A percentile compares a stretch with the other conserved stretches of the same genome.
Conservation (phyloP, 2,113 vertebrate species). For the Elephas maximus region DNA sequence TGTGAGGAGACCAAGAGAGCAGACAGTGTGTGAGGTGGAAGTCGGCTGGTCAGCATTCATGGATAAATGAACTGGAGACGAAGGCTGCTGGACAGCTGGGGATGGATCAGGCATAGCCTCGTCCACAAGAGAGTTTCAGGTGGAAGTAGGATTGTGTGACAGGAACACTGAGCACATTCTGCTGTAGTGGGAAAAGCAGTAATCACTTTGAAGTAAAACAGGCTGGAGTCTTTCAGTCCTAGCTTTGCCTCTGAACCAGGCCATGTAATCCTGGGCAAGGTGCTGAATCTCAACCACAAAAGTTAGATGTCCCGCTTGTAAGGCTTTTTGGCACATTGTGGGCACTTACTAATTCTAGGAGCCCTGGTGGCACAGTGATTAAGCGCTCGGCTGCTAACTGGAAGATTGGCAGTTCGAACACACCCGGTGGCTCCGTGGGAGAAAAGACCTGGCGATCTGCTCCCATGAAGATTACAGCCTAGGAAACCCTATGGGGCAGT, state of each 20-base stretch:
- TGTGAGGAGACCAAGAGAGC: not conserved
- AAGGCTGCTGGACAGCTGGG: not conserved
- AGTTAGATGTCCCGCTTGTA: too few species aligned
- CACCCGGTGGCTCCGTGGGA: too few species aligned
- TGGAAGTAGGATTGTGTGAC: not conserved
- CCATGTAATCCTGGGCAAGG: not conserved
- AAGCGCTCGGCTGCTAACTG: too few species aligned
- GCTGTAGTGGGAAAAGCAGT: not conserved
- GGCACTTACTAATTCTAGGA: not conserved
- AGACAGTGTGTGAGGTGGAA: not conserved
- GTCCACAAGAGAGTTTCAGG: not conserved
- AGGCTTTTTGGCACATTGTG: not conserved
- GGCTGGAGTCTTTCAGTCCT: fast-evolving
- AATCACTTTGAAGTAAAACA: not conserved
- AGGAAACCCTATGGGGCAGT: too few species aligned
- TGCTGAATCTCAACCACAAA: not conserved
- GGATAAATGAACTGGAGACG: not conserved
- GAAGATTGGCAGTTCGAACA: too few species aligned
- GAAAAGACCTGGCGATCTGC: too few species aligned
- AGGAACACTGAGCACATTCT: not conserved
- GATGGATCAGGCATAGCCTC: not conserved
- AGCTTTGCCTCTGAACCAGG: not conserved
- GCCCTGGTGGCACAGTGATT: too few species aligned
- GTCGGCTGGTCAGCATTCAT: not conserved
- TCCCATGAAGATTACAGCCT: too few species aligned